These are phyloP conservation scores for Pithys albifrons DNA, from an alignment of 2,113 vertebrate genomes.

Conservation along the genomic window DNA sequence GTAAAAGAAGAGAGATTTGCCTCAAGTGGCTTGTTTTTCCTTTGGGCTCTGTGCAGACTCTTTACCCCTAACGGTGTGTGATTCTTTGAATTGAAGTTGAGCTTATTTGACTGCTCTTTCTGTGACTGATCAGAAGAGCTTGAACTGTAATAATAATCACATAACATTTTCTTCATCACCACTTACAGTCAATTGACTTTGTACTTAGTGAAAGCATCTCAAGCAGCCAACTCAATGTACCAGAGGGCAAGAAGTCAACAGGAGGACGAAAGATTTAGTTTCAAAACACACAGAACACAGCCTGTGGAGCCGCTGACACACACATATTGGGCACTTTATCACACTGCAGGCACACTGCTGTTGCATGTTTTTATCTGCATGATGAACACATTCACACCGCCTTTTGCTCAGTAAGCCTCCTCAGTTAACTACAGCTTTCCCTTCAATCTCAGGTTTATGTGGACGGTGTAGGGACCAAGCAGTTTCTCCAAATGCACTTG, in stretches of 20 bases:
- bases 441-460: not conserved
- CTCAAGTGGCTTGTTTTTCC: slow-evolving; percentile 64
- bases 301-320: not conserved
- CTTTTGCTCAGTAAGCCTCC: not conserved
- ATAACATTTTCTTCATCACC: slow-evolving; percentile 62
- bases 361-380: not conserved
- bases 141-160: slow-evolving; percentile 74
- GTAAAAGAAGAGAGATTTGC: slow-evolving; percentile 70
- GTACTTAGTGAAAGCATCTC: slow-evolving; percentile 67
- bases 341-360: rapidly evolving
- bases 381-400: not conserved
- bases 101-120: slow-evolving; percentile 64
- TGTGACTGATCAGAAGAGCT: slow-evolving; percentile 70
- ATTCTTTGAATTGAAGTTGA: slow-evolving; percentile 64
- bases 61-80: slow-evolving; percentile 51
- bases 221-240: slow-evolving; percentile 57
- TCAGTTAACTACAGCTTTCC: not conserved
- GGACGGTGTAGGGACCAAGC: not conserved
- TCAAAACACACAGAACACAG: slow-evolving; percentile 16
- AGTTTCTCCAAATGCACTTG: not conserved
- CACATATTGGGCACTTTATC: not conserved
- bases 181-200: slow-evolving; percentile 76
- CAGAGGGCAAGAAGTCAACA: slow-evolving; percentile 69
- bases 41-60: slow-evolving; percentile 38
- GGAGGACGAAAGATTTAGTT: slow-evolving; percentile 61